Conservation (phyloP, 2,888 invertebrate species). For the Antitype chi region DNA sequence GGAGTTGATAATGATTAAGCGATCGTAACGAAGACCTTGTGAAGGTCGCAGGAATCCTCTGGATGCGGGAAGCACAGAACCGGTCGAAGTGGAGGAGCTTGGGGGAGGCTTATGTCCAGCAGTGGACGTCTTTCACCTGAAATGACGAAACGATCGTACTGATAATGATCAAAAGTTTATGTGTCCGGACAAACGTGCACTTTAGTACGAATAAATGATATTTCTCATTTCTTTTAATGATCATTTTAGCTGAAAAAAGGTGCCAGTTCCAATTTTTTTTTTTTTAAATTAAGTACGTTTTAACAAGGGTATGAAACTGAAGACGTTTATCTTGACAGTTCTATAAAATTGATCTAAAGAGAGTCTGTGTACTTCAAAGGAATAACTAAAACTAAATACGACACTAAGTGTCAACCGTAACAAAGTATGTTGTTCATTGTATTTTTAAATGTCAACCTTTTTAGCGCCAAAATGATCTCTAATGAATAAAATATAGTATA, state of each 20-base stretch:
- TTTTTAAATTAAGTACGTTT: neutral
- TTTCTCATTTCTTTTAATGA: neutral
- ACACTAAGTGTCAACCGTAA: neutral
- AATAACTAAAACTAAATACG: neutral
- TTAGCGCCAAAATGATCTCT: neutral
- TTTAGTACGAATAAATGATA: neutral
- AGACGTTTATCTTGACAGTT: neutral
- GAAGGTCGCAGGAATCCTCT: too few species aligned
- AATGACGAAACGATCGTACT: too few species aligned
- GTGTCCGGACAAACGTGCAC: neutral
- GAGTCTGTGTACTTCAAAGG: neutral
- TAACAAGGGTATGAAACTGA: neutral
- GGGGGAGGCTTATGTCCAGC: too few species aligned
- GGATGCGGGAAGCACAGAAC: too few species aligned
- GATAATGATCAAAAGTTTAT: neutral
- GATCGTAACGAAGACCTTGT: too few species aligned
- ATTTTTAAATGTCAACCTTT: constrained; percentile 12
- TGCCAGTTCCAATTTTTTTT: too few species aligned
- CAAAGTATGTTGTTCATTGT: neutral
- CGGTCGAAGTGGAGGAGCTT: too few species aligned
- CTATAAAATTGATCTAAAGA: neutral
- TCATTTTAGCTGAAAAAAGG: neutral
- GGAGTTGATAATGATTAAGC: neutral
- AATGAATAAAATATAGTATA: constrained; percentile 15
- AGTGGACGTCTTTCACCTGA: too few species aligned